Percentiles rank a stretch among this genome's conserved stretches.
Conservation (phyloP, 2,113 vertebrate species). For the Burhinus oedicnemus region DNA sequence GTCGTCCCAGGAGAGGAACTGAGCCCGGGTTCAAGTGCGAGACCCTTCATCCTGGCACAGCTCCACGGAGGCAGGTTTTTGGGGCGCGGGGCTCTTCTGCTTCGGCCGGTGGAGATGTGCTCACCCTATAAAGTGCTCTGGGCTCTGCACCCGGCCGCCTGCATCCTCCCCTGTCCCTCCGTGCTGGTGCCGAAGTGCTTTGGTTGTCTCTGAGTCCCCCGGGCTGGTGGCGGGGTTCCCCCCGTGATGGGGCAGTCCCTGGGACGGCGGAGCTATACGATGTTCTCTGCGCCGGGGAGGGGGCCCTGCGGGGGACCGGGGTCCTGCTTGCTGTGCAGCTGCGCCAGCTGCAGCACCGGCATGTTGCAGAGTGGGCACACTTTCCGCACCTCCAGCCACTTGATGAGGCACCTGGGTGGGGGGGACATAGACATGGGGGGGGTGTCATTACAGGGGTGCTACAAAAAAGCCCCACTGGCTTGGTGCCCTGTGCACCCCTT, state of each 20-base stretch:
- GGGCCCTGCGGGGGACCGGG: conserved; percentile 83
- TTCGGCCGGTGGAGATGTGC: rapidly evolving
- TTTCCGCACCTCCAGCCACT: conserved; percentile 98
- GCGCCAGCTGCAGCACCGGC: conserved; percentile 94
- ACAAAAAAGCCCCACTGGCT: too few relatives aligned
- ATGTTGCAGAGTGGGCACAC: conserved; percentile 98
- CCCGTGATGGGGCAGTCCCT: background rate
- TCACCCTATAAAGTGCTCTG: conserved; percentile 48
- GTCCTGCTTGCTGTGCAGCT: conserved; percentile 87
- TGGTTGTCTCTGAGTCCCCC: conserved; percentile 79
- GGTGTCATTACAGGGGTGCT: background rate
- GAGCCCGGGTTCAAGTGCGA: rapidly evolving
- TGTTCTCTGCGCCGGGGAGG: conserved; percentile 90
- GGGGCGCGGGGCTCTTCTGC: background rate
- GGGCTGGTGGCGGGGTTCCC: conserved; percentile 27
- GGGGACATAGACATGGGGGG: background rate
- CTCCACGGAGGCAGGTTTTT: background rate
- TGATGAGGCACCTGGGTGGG: conserved; percentile 94
- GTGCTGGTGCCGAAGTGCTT: conserved; percentile 80
- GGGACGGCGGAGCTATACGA: conserved; percentile 81
- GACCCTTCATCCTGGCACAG: background rate
- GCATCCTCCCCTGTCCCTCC: background rate
- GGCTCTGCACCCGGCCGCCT: background rate
- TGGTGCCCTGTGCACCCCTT: rapidly evolving
- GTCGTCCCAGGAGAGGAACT: background rate